These are phyloP conservation scores for Leptoclinus maculatus DNA, from an alignment of 2,797 vertebrate species.

Conservation along the genomic window DNA sequence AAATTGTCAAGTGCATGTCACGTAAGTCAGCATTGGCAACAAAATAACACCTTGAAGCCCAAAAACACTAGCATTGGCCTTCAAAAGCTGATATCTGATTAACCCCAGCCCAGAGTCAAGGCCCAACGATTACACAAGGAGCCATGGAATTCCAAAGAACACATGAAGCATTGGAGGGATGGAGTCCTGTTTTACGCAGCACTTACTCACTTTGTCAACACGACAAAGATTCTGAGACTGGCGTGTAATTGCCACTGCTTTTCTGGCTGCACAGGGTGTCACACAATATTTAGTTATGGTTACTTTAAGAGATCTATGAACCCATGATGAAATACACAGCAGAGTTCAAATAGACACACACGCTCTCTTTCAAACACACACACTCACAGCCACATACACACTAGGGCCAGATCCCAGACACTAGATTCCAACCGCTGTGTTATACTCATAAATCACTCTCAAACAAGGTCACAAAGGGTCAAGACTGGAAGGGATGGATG, in stretches of 20 bases:
- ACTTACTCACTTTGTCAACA: background rate
- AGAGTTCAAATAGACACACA: constrained; percentile 24
- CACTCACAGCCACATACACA: background rate
- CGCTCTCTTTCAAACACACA: constrained; percentile 3
- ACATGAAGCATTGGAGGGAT: background rate
- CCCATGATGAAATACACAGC: constrained; percentile 29
- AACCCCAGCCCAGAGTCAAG: constrained; percentile 12
- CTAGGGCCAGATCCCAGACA: constrained; percentile 32
- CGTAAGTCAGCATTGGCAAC: background rate
- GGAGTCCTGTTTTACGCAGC: background rate
- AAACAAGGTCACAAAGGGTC: constrained; percentile 66
- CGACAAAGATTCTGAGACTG: background rate
- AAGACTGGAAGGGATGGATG: constrained; percentile 47
- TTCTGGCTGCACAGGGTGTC: constrained; percentile 1
- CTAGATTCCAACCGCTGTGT: constrained; percentile 49
- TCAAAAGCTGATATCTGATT: background rate
- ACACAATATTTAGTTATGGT: constrained; percentile 42
- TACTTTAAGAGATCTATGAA: constrained; percentile 40
- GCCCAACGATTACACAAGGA: constrained; percentile 2
- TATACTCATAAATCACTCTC: constrained; percentile 75
- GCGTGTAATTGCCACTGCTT: background rate
- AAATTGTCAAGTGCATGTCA: background rate
- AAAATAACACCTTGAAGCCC: background rate
- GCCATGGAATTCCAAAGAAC: background rate
- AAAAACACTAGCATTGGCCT: background rate